These are phyloP conservation scores for Anneissia japonica DNA, from an alignment of 35 echinoderm and acorn worm genomes.

Conservation along the genomic window DNA sequence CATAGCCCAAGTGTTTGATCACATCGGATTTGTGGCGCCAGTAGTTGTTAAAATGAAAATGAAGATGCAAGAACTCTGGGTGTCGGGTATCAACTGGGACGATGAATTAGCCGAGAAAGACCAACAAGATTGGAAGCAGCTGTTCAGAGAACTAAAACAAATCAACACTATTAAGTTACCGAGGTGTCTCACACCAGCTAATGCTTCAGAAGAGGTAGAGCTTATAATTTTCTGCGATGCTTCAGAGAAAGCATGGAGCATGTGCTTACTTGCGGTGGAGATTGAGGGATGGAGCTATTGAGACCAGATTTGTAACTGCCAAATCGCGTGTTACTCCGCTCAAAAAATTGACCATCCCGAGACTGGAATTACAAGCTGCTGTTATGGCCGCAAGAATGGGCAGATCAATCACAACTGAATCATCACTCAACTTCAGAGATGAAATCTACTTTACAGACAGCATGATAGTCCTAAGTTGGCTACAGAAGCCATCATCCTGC, in stretches of 20 bases:
- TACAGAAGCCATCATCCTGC: background rate
- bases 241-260: slow-evolving; percentile 37
- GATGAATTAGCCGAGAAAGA: background rate
- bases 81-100: slow-evolving; percentile 1
- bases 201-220: background rate
- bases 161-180: slow-evolving; percentile 10
- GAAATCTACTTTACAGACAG: no score
- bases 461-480: no score
- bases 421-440: no score
- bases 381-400: slow-evolving; percentile 15
- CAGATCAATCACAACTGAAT: background rate
- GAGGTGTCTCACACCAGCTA: slow-evolving; percentile 24
- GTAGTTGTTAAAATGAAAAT: background rate
- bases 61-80: slow-evolving; percentile 22
- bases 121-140: slow-evolving; percentile 10
- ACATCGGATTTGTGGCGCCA: slow-evolving; percentile 13
- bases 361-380: slow-evolving; percentile 23
- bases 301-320: background rate
- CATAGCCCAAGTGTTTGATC: slow-evolving; percentile 29
- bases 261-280: background rate
- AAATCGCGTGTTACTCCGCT: slow-evolving; percentile 16
- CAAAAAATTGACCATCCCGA: slow-evolving; percentile 1
- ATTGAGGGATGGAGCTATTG: background rate
- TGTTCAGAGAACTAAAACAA: slow-evolving; percentile 5
- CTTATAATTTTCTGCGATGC: slow-evolving; percentile 34